phyloP scores from a whole-genome alignment of 2,888 invertebrate genomes.

The Gari tellinella region DNA sequence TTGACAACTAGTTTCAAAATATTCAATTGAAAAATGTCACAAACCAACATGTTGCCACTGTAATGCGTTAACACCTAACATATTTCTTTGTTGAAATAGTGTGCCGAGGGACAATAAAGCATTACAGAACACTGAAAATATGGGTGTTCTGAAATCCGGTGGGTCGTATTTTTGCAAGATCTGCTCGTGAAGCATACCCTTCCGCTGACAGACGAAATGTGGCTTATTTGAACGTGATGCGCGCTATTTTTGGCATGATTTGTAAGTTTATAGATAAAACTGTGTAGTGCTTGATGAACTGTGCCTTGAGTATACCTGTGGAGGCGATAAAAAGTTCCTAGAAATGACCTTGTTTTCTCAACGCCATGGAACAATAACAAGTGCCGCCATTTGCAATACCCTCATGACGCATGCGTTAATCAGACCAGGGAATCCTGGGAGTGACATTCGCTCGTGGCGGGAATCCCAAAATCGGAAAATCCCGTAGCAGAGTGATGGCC shows the following conservation, averaged over 20 bases:
- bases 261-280: slow-evolving; percentile 17
- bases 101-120: neutral
- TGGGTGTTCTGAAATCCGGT: slow-evolving; percentile 21
- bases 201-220: slow-evolving; percentile 20
- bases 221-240: slow-evolving; percentile 14
- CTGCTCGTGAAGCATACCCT: slow-evolving; percentile 39
- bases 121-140: neutral
- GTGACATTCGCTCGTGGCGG: slow-evolving; percentile 57
- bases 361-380: slow-evolving; percentile 98
- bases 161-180: slow-evolving; percentile 42
- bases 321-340: slow-evolving; percentile 85
- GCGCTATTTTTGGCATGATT: slow-evolving; percentile 4
- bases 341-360: slow-evolving; percentile 86
- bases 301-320: slow-evolving; percentile 81
- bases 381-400: slow-evolving; percentile 99
- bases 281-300: neutral
- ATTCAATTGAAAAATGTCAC: too few relatives aligned
- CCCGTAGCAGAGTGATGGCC: too few relatives aligned
- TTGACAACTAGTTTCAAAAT: too few relatives aligned
- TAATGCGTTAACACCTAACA: too few relatives aligned
- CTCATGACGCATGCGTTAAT: slow-evolving; percentile 83
- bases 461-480: slow-evolving; percentile 21
- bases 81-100: too few relatives aligned
- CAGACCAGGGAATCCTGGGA: slow-evolving; percentile 75
- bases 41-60: too few relatives aligned